Evolutionary conservation across 2,888 invertebrate species (phyloP).

Genomic region (Ametastegia equiseti): DNA sequence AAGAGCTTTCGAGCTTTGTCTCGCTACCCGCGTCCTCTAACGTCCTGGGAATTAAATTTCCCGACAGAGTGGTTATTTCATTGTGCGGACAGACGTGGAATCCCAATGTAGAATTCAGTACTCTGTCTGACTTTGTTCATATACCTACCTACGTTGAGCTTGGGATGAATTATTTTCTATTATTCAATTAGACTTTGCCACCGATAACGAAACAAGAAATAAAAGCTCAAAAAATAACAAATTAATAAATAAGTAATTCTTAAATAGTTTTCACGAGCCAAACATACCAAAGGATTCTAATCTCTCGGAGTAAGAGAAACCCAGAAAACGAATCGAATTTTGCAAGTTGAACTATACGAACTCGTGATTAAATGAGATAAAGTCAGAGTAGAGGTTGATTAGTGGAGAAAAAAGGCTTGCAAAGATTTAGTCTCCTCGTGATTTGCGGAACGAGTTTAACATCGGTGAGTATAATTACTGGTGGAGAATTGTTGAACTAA

Average conservation of each 20-base stretch:
- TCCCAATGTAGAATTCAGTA: constrained; percentile 56
- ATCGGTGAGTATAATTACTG: constrained; percentile 6
- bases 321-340: background rate
- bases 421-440: background rate
- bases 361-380: background rate
- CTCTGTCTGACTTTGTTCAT: background rate
- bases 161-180: no score
- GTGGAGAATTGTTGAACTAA: background rate
- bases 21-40: constrained; percentile 50
- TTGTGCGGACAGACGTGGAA: constrained; percentile 60
- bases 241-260: no score
- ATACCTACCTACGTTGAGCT: background rate
- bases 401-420: background rate
- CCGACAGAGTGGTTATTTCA: constrained; percentile 64
- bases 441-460: background rate
- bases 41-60: constrained; percentile 64
- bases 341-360: background rate
- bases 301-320: background rate
- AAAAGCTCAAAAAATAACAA: background rate
- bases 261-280: no score
- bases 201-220: background rate
- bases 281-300: no score
- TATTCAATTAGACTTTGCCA: background rate
- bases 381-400: background rate
- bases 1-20: constrained; percentile 47